phyloP scores from a whole-genome alignment of 2,797 vertebrate species.

The Eleutherodactylus coqui region DNA sequence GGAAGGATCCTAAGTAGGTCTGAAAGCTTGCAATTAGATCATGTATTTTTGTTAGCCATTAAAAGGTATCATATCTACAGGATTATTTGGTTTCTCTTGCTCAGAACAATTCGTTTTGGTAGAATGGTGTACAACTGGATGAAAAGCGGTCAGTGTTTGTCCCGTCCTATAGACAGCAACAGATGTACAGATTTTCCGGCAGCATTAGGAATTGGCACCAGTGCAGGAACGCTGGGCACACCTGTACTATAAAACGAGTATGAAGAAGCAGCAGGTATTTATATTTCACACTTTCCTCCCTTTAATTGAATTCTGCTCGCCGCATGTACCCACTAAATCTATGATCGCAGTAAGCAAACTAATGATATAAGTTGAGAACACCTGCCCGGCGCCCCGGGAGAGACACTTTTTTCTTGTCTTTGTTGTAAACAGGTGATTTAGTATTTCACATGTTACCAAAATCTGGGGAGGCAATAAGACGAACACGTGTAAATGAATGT shows the following conservation, averaged over 20 bases:
- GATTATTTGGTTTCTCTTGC: too few species aligned
- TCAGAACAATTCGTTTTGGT: too few species aligned
- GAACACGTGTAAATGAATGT: not conserved
- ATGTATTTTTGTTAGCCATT: too few species aligned
- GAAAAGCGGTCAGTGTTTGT: not conserved
- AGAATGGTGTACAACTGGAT: not conserved
- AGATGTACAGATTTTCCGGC: not conserved
- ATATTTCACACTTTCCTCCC: not conserved
- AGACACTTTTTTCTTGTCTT: not conserved
- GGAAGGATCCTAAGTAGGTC: too few species aligned
- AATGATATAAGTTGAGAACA: constrained; percentile 1
- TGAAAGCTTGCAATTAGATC: too few species aligned
- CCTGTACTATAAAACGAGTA: not conserved
- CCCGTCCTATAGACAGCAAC: not conserved
- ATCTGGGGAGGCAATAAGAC: not conserved
- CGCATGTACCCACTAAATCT: not conserved
- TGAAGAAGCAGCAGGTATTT: not conserved
- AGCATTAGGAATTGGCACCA: not conserved
- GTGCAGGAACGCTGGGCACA: not conserved
- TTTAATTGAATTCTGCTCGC: constrained; percentile 17
- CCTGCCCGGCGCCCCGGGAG: constrained; percentile 15
- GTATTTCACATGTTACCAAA: constrained; percentile 22
- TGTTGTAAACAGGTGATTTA: constrained; percentile 40
- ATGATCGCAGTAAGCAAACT: not conserved
- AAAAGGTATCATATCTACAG: too few species aligned